Evolutionary conservation across 2,113 vertebrate species (phyloP).

Genomic region (Morone saxatilis): DNA sequence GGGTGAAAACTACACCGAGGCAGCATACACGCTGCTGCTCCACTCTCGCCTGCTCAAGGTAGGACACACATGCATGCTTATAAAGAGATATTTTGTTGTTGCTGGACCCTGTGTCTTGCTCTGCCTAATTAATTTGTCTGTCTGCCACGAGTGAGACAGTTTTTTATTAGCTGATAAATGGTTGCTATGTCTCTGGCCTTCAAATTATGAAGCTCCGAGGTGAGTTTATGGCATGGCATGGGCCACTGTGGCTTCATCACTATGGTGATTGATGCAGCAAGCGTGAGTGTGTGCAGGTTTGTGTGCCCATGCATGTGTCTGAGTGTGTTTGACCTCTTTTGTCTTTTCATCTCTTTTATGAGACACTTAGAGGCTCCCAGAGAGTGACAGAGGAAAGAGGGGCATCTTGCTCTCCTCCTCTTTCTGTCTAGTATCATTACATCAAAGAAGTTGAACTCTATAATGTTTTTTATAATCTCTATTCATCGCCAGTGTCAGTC

Average conservation of each 20-base stretch:
- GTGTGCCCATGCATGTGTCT: conserved; percentile 4
- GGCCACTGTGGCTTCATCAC: conserved; percentile 38
- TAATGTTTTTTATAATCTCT: conserved; percentile 48
- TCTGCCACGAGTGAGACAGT: conserved; percentile 8
- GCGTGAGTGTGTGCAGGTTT: neutral
- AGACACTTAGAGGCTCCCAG: conserved; percentile 34
- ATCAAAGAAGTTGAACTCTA: conserved; percentile 56
- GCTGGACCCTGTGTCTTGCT: neutral
- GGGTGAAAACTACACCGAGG: conserved; percentile 96
- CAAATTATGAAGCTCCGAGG: conserved; percentile 51
- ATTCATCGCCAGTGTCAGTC: conserved; percentile 36
- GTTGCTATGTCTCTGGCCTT: conserved; percentile 43
- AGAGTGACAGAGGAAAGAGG: conserved; percentile 7
- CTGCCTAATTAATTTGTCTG: conserved; percentile 41
- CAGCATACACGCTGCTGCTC: conserved; percentile 94
- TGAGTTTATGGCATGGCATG: conserved; percentile 56
- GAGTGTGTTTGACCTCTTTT: conserved; percentile 59
- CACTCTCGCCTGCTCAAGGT: conserved; percentile 97
- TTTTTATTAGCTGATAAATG: conserved; percentile 66
- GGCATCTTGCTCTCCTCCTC: conserved; percentile 13
- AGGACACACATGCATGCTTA: conserved; percentile 28
- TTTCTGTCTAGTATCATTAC: conserved; percentile 32
- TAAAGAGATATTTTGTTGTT: conserved; percentile 9
- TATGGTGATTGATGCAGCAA: conserved; percentile 54
- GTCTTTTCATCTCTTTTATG: conserved; percentile 62